These are phyloP conservation scores for Chlorocebus sabaeus DNA, from an alignment of 2,113 vertebrate genomes.

Conservation along the genomic window DNA sequence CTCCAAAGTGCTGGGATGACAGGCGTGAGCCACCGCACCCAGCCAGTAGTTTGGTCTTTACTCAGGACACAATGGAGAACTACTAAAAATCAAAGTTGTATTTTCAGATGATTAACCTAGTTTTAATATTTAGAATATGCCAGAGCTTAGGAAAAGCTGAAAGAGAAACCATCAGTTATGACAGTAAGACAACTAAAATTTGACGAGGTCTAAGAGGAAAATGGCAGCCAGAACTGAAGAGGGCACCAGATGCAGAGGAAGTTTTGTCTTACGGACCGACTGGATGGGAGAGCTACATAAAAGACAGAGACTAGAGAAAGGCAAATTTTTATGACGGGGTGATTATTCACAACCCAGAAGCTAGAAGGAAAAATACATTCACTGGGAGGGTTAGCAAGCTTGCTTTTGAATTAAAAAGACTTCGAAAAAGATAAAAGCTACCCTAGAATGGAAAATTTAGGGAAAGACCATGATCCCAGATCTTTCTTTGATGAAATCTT, in stretches of 20 bases:
- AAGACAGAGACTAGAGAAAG: background rate
- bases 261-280: background rate
- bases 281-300: background rate
- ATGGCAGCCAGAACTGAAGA: background rate
- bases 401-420: background rate
- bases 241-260: background rate
- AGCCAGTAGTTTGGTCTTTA: background rate
- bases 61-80: background rate
- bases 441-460: background rate
- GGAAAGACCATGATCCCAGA: background rate
- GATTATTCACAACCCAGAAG: background rate
- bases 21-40: too few relatives aligned
- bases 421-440: background rate
- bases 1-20: too few relatives aligned
- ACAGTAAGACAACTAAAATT: background rate
- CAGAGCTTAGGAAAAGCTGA: background rate
- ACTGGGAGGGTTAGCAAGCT: background rate
- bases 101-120: background rate
- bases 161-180: background rate
- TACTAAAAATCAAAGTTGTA: slow-evolving; percentile 21
- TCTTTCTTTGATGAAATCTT: slow-evolving; percentile 12
- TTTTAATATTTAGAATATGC: background rate
- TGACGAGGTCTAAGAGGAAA: background rate
- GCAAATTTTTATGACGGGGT: background rate
- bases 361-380: background rate